Percentiles rank a stretch among this genome's conserved stretches.
Conservation (phyloP, 2,113 vertebrate species). For the Myiozetetes cayanensis region DNA sequence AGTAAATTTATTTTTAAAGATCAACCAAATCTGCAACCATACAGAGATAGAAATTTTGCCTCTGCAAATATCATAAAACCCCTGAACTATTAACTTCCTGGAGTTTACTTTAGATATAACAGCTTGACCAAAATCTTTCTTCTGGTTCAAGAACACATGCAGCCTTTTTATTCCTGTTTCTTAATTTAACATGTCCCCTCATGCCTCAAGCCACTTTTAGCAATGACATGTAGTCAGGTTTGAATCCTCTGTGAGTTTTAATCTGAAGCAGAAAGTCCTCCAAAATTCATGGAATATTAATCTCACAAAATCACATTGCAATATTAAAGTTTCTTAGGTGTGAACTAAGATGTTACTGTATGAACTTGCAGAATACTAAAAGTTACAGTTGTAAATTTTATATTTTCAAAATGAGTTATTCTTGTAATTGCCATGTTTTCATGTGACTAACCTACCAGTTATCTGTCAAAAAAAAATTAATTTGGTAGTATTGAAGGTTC, state of each 20-base stretch:
- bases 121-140: background rate
- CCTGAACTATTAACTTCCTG: background rate
- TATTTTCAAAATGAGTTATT: conserved; percentile 7
- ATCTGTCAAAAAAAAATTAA: background rate
- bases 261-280: background rate
- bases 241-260: background rate
- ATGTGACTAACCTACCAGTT: background rate
- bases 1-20: background rate
- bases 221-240: background rate
- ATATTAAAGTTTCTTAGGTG: background rate
- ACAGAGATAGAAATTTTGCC: background rate
- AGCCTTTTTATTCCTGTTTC: background rate
- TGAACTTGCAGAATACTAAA: background rate
- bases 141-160: background rate
- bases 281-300: background rate
- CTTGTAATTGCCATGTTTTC: background rate
- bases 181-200: background rate
- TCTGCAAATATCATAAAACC: background rate
- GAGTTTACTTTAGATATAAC: background rate
- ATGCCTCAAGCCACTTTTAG: background rate
- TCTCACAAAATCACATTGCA: background rate
- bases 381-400: background rate
- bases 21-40: background rate
- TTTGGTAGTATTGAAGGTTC: background rate
- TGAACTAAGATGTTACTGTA: background rate